A percentile compares a stretch with the other conserved stretches of the same genome.
phyloP scores from a whole-genome alignment of 2,113 vertebrate genomes.

The Indri indri region DNA sequence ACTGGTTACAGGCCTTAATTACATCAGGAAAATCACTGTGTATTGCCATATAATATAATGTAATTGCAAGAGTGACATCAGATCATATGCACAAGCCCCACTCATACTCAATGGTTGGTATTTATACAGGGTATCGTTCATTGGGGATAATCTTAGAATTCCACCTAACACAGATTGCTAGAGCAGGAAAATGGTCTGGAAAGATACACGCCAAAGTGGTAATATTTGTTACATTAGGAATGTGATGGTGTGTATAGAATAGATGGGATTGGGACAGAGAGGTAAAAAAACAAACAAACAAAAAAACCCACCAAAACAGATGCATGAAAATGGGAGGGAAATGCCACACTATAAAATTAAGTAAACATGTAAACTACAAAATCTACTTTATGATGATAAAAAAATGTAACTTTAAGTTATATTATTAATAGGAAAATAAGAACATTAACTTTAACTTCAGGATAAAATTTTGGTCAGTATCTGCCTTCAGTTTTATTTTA shows the following conservation, averaged over 20 bases:
- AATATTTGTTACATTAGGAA: background rate
- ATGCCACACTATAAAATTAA: conserved; percentile 9
- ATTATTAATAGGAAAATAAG: background rate
- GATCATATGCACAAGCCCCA: background rate
- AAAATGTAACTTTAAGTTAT: background rate
- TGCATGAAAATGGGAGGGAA: background rate
- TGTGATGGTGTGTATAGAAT: background rate
- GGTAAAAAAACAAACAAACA: background rate
- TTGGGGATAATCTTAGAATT: background rate
- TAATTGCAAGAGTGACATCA: background rate
- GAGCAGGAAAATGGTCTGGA: background rate
- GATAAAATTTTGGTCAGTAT: background rate
- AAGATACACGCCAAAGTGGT: background rate
- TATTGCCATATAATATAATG: background rate
- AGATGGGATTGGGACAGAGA: background rate
- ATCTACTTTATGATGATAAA: background rate
- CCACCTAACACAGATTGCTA: background rate
- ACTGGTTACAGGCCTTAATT: background rate
- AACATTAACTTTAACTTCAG: background rate
- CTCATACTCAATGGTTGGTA: background rate
- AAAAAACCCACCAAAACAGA: background rate
- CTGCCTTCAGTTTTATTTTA: conserved; percentile 16
- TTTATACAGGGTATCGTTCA: background rate
- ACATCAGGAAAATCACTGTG: conserved; percentile 3
- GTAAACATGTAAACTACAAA: background rate